Conservation (phyloP, 2,888 invertebrate genomes). For the Archips crataeganus region DNA sequence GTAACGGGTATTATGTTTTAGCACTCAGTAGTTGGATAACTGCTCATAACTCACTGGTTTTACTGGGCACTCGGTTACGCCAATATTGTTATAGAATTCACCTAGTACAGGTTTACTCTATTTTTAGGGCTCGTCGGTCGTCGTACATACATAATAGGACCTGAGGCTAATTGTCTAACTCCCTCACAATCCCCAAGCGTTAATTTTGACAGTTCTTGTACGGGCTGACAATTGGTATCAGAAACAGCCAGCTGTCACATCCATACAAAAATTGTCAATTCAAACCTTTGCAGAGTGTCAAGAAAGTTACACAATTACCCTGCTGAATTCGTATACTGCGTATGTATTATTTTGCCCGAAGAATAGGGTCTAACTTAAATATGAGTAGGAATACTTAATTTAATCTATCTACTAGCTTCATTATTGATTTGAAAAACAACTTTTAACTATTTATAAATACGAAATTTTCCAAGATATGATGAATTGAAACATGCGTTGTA, state of each 20-base stretch:
- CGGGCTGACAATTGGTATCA: no score
- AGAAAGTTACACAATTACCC: no score
- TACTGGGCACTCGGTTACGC: constrained; percentile 25
- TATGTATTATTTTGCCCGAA: neutral
- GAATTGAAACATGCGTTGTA: neutral
- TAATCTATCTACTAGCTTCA: neutral
- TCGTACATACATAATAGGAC: neutral
- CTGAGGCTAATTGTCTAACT: no score
- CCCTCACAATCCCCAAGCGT: no score
- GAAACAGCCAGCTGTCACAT: no score
- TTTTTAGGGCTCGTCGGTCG: neutral
- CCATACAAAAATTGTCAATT: no score
- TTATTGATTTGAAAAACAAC: no score
- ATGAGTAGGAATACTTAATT: neutral
- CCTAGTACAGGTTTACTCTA: neutral
- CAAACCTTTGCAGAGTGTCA: no score
- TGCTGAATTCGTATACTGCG: neutral
- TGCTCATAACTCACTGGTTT: constrained; percentile 47
- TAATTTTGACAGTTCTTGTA: no score
- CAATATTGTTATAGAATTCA: constrained; percentile 31
- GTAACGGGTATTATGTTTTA: constrained; percentile 46
- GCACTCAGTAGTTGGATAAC: constrained; percentile 47
- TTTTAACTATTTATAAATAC: neutral
- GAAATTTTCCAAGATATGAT: neutral
- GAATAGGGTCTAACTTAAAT: neutral